phyloP scores from a whole-genome alignment of 2,888 invertebrate genomes.

The Volucella bombylans region DNA sequence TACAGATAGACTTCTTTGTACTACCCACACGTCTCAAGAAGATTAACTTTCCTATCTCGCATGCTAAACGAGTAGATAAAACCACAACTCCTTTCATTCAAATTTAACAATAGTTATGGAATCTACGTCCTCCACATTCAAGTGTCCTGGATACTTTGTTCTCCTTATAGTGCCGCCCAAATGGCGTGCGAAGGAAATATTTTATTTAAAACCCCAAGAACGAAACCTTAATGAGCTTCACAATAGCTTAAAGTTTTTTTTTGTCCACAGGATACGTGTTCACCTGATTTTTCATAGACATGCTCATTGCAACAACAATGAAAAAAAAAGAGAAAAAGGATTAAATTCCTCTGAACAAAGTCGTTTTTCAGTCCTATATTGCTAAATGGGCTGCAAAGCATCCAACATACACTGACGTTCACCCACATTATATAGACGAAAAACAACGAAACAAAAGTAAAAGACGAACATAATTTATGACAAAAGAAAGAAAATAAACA shows the following conservation, averaged over 20 bases:
- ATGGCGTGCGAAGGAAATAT: conserved; percentile 46
- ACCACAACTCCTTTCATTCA: conserved; percentile 9
- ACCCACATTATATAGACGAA: neutral
- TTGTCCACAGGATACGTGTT: conserved; percentile 35
- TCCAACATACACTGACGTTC: conserved; percentile 9
- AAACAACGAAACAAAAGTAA: conserved; percentile 9
- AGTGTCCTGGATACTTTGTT: conserved; percentile 1
- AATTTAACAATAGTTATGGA: neutral
- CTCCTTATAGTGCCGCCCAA: conserved; percentile 17
- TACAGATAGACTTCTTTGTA: too few relatives aligned
- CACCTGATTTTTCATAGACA: conserved; percentile 44
- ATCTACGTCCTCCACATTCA: neutral
- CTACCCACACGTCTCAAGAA: too few relatives aligned
- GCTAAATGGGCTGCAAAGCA: conserved; percentile 64
- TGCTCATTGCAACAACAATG: conserved; percentile 23
- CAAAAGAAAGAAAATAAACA: conserved; percentile 40
- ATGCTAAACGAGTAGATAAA: neutral
- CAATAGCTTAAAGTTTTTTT: conserved; percentile 44
- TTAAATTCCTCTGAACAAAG: conserved; percentile 55
- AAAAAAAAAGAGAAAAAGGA: conserved; percentile 30
- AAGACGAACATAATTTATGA: neutral
- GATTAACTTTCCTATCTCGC: too few relatives aligned
- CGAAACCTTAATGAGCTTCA: conserved; percentile 52
- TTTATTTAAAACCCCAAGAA: conserved; percentile 33
- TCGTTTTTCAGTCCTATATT: conserved; percentile 47